Percentiles rank a stretch among this genome's conserved stretches.
Evolutionary conservation across 2,113 vertebrate genomes (phyloP).

Genomic region (Sapayoa aenigma): DNA sequence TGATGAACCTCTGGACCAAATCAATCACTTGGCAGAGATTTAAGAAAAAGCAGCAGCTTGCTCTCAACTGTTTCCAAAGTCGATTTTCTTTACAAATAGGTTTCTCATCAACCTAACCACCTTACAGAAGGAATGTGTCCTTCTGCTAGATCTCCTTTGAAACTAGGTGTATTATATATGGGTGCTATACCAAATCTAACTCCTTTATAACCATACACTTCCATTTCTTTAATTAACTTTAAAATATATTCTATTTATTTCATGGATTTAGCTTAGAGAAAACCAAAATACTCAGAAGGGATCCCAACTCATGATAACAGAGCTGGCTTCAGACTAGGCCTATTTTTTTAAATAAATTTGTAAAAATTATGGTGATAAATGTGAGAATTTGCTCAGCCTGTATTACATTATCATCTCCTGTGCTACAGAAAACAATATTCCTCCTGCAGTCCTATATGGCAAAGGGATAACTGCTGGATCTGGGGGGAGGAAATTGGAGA

Average conservation of each 20-base stretch:
- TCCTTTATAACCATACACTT: not conserved
- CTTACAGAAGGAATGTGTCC: not conserved
- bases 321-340: not conserved
- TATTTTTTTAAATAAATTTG: not conserved
- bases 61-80: constrained; percentile 57
- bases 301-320: accelerated
- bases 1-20: constrained; percentile 59
- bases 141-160: not conserved
- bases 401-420: not conserved
- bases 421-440: not conserved
- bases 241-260: not conserved
- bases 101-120: constrained; percentile 53
- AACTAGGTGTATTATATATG: not conserved
- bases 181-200: not conserved
- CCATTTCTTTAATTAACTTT: not conserved
- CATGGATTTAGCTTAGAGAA: not conserved
- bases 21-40: constrained; percentile 60
- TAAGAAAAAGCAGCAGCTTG: not conserved
- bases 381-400: not conserved
- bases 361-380: not conserved
- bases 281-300: not conserved
- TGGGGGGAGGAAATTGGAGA: not conserved
- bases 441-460: not conserved
- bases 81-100: constrained; percentile 73
- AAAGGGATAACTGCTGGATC: not conserved